Evolutionary conservation across 53 echinoderm and acorn worm species (phyloP), one percentile per base, ranked within the genome.

Genomic region (Crossaster papposus): DNA sequence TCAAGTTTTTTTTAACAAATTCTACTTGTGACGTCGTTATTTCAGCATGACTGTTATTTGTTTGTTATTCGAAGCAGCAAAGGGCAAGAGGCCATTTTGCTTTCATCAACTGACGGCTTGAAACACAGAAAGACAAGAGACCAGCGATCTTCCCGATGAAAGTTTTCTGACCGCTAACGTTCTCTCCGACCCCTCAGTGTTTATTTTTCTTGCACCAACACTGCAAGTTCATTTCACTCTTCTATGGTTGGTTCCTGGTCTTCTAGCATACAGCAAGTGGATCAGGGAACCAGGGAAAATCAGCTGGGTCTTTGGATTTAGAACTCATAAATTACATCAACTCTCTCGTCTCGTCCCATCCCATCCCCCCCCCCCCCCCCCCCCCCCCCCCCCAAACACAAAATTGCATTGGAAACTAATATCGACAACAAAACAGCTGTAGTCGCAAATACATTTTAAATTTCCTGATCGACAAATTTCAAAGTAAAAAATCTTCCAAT

Each of bases 141-240:
- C 28, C 9, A 26, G 3, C 24, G 11, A 11, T 26, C 22, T 36
- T 74, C 75, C 36, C 28, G 36, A 31, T 74, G 36, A 74, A 17
- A 36, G 34, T 74, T 74, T 36, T 74, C 36, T 33, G 23, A 34
- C 34, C 75, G 18, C 30, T 15, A 36, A 30, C 63, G 35, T 0
- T 18, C 23, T 3, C 32, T 81, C 63, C 38, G 10, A 14, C 26
- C 36, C 30, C 63, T 24, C 30, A 36, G 12, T 68, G 83, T 83
- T 83, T 83, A 83, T 83, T 83, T 70, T 35, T 65, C 70, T 68
- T 83, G 35, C 35, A 64, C 33, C 29, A 64, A 38, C 75, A 74
- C 75, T 5, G 70, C 23, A 53, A 31, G 85, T 85, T 85, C 83
- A 83, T 44, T 65, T 14, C 72, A 73, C 85, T 85, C 2, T 85